A percentile compares a stretch with the other conserved stretches of the same genome.
These are phyloP conservation scores for Aurelia aurita DNA, from an alignment of 30 jellyfish, hydroid and myxozoan species.

Conservation along the genomic window DNA sequence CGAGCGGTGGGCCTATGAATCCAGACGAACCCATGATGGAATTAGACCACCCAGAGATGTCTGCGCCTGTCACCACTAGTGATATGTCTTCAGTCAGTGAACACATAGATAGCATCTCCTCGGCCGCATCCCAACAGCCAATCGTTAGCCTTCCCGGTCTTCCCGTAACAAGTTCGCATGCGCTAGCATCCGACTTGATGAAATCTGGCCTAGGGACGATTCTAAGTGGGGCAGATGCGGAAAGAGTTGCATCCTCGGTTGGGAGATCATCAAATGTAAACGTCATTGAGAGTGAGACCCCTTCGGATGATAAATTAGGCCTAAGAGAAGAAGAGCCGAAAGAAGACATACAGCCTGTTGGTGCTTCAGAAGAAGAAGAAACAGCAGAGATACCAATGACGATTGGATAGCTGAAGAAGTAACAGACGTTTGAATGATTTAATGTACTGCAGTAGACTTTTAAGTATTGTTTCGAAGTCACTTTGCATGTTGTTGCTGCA, in stretches of 20 bases:
- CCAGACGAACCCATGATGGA: constrained; percentile 23
- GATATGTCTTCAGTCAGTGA: not conserved
- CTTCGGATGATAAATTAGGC: not conserved
- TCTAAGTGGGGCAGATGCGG: constrained; percentile 49
- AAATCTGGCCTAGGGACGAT: constrained; percentile 18
- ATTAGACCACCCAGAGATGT: constrained; percentile 1
- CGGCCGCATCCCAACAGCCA: too few species aligned
- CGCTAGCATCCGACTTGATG: constrained; percentile 17
- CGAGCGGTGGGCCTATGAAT: constrained; percentile 21
- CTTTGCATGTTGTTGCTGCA: too few species aligned
- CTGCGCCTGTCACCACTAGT: constrained; percentile 2
- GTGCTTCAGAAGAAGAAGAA: not conserved
- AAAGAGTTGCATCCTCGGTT: constrained; percentile 52
- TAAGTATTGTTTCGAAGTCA: too few species aligned
- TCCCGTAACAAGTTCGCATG: not conserved
- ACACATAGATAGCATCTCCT: not conserved
- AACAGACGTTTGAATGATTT: too few species aligned
- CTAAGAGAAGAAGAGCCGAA: not conserved
- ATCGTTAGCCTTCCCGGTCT: too few species aligned
- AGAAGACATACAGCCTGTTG: not conserved
- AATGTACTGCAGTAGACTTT: too few species aligned
- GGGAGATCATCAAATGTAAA: constrained; percentile 17
- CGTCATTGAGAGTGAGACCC: not conserved
- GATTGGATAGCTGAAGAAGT: not conserved
- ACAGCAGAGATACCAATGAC: constrained; percentile 31